Base-by-base conservation (phyloP, 2,888 invertebrate genomes). In the Drosophila suboccidentalis region DNA sequence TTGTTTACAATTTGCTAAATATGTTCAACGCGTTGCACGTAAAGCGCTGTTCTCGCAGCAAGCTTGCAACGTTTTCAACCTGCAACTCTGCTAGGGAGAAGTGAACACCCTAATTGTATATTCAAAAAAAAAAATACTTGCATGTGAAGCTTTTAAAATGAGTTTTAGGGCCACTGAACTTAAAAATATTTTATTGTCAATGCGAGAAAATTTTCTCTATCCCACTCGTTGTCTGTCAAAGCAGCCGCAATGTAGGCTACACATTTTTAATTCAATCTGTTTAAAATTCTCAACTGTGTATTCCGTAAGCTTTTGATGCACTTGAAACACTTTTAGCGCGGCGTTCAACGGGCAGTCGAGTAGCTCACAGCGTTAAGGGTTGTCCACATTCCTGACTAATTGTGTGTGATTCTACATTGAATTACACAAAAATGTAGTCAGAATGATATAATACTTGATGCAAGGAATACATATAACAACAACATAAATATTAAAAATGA, bases 361-460 rank as follows among this genome's bases (percentile, higher is more conserved):
- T 43, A 11, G 43, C 43, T 43, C 19, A 43, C 43, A 43, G 43
- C 43, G 19, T 43, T 43, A 43, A 43, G 19, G 43, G 43, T 43
- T 43, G 43, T 11, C 3, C 43, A 43, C 43, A 4, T 17, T 43
- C 43, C 43, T 5, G 11, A 43, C 43, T 10, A 11, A 43, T 43
- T 43, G 43, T 43, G 43, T 43, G 43, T 39, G 39, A 15, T 15
- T 15, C n/a, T 6, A 38, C 36, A 38, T 38, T 38, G 38, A 38
- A 38, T 38, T n/a, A 38, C n/a, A n/a, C n/a, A 38, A 38, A 38
- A 38, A 36, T 36, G 5, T 0, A n/a, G 36, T 13, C 22, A 0
- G n/a, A n/a, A 36, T 36, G 19, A 19, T 13, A 36, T 13, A 11
- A 36, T 36, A 36, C 13, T 36, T 36, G 36, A 13, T 36, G 36